Evolutionary conservation across 2,113 vertebrate species (phyloP), one percentile per base, ranked within the genome.

Genomic region (Macaca mulatta): DNA sequence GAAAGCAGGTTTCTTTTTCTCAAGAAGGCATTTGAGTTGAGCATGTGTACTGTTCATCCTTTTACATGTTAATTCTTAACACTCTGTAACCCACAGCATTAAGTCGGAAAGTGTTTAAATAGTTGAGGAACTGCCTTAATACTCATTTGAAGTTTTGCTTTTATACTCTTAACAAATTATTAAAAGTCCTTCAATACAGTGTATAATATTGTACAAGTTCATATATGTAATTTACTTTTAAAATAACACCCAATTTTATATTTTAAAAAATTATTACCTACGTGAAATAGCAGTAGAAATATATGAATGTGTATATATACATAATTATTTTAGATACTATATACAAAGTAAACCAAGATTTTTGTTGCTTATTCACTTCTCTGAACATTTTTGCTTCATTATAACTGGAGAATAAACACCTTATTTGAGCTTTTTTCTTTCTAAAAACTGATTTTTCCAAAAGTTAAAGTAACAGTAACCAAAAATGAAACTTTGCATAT

Each of bases 381-480:
- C 9, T 94, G 32, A 72, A 84, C 13, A 48, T 83, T 97, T 91
- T 94, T 96, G 64, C 59, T 97, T 97, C 50, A 35, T 89, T 90
- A 45, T 93, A 83, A 18, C 67, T 94, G 87, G 22, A 38, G 32
- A 52, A 40, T 87, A 90, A 81, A 79, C 84, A 55, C 13, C 11
- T 89, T 87, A 85, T 91, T 93, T 93, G 23, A 90, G 52, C 30
- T 80, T 88, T 94, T 92, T 79, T 50, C 61, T 83, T 89, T 92
- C 50, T 87, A 72, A 93, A 96, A 84, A 38, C 25, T 72, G 40
- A 61, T 38, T 78, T 94, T 92, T 87, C 59, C 22, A 90, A 79
- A 67, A 84, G 25, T 82, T 89, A 93, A 78, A 16, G 32, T 94
- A 89, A 22, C 61, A 95, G 3, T 87, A 85, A 27, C 64, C 30